Evolutionary conservation across 2,797 vertebrate species (phyloP).

Genomic region (Pteronotus mesoamericanus): DNA sequence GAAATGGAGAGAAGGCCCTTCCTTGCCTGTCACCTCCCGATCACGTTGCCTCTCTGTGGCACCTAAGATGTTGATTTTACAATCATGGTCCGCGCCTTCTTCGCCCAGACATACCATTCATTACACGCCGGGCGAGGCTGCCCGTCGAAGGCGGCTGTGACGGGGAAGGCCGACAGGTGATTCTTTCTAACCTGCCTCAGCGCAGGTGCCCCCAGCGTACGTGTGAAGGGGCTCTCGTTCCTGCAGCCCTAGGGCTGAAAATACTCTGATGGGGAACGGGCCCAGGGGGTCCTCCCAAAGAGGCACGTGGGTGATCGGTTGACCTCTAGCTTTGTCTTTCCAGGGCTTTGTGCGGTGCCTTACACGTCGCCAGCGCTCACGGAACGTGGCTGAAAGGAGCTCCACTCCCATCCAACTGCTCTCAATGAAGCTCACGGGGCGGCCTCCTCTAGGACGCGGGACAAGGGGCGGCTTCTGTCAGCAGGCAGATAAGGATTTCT

Average conservation of each 20-base stretch:
- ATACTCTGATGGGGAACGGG: neutral
- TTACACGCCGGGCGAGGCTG: neutral
- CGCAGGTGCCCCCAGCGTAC: neutral
- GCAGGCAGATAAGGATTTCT: neutral
- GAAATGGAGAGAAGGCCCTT: neutral
- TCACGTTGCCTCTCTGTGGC: no score
- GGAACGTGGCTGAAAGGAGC: no score
- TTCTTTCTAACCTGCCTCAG: neutral
- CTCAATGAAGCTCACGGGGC: accelerated
- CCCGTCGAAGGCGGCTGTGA: neutral
- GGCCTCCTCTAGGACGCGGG: accelerated
- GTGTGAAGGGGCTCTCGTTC: no score
- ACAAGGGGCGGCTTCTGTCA: neutral
- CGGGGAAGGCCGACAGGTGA: neutral
- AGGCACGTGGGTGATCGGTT: accelerated
- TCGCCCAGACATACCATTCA: accelerated
- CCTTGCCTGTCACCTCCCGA: neutral
- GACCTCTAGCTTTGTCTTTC: accelerated
- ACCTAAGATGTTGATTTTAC: no score
- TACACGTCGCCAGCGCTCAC: accelerated
- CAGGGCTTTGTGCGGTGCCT: neutral
- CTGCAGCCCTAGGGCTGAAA: neutral
- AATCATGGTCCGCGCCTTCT: neutral
- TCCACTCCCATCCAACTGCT: accelerated
- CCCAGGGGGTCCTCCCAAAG: accelerated